These are phyloP conservation scores for Ctenopoma kingsleyae DNA, from an alignment of 2,797 vertebrate species.

Conservation along the genomic window DNA sequence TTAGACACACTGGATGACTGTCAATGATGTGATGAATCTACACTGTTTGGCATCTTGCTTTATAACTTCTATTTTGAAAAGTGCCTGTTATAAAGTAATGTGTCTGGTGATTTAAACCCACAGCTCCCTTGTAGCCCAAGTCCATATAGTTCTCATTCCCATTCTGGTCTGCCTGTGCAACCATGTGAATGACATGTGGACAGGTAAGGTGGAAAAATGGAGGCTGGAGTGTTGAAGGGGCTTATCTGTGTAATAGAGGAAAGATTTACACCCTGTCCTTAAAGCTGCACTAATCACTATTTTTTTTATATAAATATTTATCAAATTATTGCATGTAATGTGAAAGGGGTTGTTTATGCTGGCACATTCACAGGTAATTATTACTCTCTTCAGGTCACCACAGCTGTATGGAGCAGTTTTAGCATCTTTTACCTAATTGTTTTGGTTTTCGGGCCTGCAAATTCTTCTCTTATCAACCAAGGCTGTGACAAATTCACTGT, in stretches of 20 bases:
- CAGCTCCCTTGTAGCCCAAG: not conserved
- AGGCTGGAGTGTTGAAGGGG: not conserved
- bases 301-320: not conserved
- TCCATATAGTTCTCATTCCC: not conserved
- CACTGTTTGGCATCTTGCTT: not conserved
- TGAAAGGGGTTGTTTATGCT: not conserved
- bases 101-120: not conserved
- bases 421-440: not conserved
- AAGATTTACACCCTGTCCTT: not conserved
- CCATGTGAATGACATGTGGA: not conserved
- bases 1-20: not conserved
- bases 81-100: no score
- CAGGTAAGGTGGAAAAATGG: not conserved
- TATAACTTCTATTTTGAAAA: not conserved
- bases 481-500: not conserved
- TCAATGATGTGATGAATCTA: not conserved
- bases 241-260: not conserved
- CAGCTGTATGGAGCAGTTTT: not conserved
- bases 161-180: not conserved
- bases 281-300: not conserved
- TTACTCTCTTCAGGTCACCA: not conserved
- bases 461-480: not conserved
- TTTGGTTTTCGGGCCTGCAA: not conserved
- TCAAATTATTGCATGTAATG: not conserved
- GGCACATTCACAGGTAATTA: not conserved